A percentile compares a stretch with the other conserved stretches of the same genome.
phyloP scores from a whole-genome alignment of 2,888 invertebrate species.

The Globia sparganii region DNA sequence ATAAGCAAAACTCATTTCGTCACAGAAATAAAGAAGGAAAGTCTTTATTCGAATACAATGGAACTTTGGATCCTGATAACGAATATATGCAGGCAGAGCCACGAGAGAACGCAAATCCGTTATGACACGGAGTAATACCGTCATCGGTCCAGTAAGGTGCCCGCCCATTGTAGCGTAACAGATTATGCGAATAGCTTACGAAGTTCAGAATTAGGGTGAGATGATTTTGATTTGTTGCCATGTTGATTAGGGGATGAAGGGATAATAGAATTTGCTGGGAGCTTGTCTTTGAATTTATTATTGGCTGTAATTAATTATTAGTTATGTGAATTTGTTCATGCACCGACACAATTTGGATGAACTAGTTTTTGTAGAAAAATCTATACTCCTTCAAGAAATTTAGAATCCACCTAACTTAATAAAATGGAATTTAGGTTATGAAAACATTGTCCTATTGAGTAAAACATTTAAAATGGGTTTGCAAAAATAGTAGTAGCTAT shows the following conservation, averaged over 20 bases:
- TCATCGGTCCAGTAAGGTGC: constrained; percentile 56
- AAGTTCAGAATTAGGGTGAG: constrained; percentile 42
- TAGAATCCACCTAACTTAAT: neutral
- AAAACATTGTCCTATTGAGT: neutral
- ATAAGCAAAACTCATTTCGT: constrained; percentile 74
- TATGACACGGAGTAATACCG: constrained; percentile 69
- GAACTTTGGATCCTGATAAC: constrained; percentile 69
- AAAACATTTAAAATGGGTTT: neutral
- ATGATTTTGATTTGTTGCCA: constrained; percentile 52
- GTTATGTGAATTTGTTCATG: neutral
- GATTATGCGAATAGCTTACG: constrained; percentile 51
- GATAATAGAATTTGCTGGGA: constrained; percentile 43
- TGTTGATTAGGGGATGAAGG: constrained; percentile 52
- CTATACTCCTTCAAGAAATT: neutral
- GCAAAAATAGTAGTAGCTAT: neutral
- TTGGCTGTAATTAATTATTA: neutral
- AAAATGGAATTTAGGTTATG: neutral
- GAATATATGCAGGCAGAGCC: constrained; percentile 72
- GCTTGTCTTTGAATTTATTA: constrained; percentile 21
- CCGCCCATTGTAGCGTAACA: constrained; percentile 53
- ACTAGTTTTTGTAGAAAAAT: neutral
- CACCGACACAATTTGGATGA: neutral
- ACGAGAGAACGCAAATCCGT: constrained; percentile 72
- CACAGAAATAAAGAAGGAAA: constrained; percentile 70
- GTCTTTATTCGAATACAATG: constrained; percentile 67